phyloP scores from a whole-genome alignment of 2,888 invertebrate genomes.

The Ganaspis brasiliensis region DNA sequence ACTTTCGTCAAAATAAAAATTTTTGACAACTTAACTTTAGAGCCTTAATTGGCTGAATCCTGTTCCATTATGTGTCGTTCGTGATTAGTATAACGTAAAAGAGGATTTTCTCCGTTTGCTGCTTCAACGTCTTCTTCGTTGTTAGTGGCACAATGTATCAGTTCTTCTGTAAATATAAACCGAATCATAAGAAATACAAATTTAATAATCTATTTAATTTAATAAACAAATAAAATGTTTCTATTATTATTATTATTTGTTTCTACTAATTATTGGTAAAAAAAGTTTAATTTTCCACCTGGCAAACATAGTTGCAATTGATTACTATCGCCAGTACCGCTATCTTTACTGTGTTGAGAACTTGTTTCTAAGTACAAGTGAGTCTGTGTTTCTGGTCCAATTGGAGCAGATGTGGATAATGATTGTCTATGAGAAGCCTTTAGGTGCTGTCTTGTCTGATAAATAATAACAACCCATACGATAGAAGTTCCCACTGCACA shows the following conservation, averaged over 20 bases:
- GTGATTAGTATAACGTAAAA: conserved; percentile 77
- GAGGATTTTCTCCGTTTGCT: conserved; percentile 72
- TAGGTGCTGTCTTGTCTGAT: conserved; percentile 89
- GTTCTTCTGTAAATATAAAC: conserved; percentile 67
- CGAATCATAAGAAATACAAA: conserved; percentile 32
- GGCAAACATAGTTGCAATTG: conserved; percentile 81
- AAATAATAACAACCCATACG: conserved; percentile 95
- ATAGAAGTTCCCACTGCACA: conserved; percentile 95
- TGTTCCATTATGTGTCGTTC: conserved; percentile 71
- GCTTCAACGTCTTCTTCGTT: conserved; percentile 74
- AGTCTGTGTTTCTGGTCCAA: conserved; percentile 73
- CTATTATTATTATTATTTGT: neutral
- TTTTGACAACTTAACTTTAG: too few species aligned
- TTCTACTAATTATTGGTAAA: neutral
- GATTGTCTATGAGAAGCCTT: conserved; percentile 82
- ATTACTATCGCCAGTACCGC: conserved; percentile 90
- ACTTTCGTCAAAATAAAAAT: too few species aligned
- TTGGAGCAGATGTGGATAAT: conserved; percentile 73
- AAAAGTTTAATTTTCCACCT: conserved; percentile 66
- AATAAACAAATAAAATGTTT: neutral
- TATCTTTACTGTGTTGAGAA: conserved; percentile 90
- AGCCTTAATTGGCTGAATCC: conserved; percentile 63
- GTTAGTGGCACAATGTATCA: conserved; percentile 68
- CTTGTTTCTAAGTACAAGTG: conserved; percentile 85
- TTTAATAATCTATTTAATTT: neutral